These are phyloP conservation scores for Phlogophora meticulosa DNA, from an alignment of 2,888 invertebrate genomes.

Conservation along the genomic window DNA sequence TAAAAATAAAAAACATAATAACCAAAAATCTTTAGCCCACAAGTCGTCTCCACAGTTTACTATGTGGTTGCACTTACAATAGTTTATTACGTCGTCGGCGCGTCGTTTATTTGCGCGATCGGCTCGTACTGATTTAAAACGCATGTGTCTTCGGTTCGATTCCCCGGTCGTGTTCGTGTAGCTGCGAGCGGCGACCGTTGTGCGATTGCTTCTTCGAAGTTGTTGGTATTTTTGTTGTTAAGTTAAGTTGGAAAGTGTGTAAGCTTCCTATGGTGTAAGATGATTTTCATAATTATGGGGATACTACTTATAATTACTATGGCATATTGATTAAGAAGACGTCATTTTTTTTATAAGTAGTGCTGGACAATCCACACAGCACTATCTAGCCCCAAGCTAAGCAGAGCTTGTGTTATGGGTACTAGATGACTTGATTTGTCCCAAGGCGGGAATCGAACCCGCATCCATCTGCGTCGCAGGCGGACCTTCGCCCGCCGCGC, in stretches of 20 bases:
- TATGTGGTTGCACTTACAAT: constrained; percentile 80
- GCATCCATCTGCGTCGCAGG: too few species aligned
- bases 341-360: too few species aligned
- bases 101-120: constrained; percentile 86
- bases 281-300: background rate
- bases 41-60: constrained; percentile 68
- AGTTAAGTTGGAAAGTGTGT: background rate
- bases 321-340: too few species aligned
- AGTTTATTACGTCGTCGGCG: constrained; percentile 84
- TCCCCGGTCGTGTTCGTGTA: constrained; percentile 69
- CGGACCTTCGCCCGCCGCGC: too few species aligned
- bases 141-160: constrained; percentile 86
- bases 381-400: too few species aligned
- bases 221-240: background rate
- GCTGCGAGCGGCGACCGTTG: constrained; percentile 24
- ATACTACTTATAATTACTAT: too few species aligned
- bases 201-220: constrained; percentile 25
- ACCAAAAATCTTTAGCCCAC: constrained; percentile 18
- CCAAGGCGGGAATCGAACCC: too few species aligned
- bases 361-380: too few species aligned
- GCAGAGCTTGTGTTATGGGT: too few species aligned
- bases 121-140: constrained; percentile 86
- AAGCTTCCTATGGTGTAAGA: too few species aligned
- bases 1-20: background rate
- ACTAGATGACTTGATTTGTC: too few species aligned